These are phyloP conservation scores for human DNA, from an alignment of 2,113 vertebrate genomes.

Conservation along the genomic window GRCh38 chr6:108953501-108954000, in stretches of 20 bases:
- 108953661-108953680: constrained; percentile 2
- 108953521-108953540: neutral
- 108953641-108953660: neutral
- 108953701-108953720: neutral
- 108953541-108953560: neutral
- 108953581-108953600: neutral
- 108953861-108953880: neutral
- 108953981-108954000: neutral
- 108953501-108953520: neutral
- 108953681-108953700: neutral
- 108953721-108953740: neutral
- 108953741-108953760: neutral
- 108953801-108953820: neutral
- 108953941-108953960: too few species aligned
- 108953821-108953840: neutral
- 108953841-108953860: neutral
- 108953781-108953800: neutral
- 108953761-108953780: neutral
- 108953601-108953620: neutral
- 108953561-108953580: neutral
- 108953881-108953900: neutral
- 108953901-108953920: neutral
- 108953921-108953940: neutral
- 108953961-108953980: neutral
- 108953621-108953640: neutral